These are phyloP conservation scores for Drepana arcuata DNA, from an alignment of 1,140 invertebrate genomes.

Conservation along the genomic window DNA sequence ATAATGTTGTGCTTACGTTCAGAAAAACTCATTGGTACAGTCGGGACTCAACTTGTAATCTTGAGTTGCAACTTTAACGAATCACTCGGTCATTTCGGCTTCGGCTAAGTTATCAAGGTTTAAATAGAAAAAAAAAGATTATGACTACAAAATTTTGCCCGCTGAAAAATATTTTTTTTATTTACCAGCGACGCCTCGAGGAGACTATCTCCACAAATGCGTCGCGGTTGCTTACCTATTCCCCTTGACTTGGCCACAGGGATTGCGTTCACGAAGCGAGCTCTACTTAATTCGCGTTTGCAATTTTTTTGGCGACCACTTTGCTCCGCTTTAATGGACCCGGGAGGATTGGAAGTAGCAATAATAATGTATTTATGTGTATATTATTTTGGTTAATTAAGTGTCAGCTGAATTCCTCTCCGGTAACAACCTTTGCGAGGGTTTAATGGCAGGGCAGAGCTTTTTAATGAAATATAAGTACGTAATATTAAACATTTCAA, in stretches of 20 bases:
- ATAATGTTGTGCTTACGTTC: too few species aligned
- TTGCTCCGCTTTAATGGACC: too few species aligned
- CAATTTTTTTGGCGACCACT: conserved; percentile 1
- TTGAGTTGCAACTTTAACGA: conserved; percentile 18
- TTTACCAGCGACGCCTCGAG: conserved; percentile 14
- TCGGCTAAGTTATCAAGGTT: conserved; percentile 12
- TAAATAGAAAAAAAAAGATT: background rate
- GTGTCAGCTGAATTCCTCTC: too few species aligned
- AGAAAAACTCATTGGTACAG: too few species aligned
- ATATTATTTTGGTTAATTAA: too few species aligned
- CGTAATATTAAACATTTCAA: too few species aligned
- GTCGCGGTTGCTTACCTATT: conserved; percentile 24
- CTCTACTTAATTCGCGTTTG: conserved; percentile 4
- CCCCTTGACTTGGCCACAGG: conserved; percentile 19
- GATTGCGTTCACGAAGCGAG: conserved; percentile 15
- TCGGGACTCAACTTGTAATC: too few species aligned
- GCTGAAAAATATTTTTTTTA: conserved; percentile 9
- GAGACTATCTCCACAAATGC: conserved; percentile 10
- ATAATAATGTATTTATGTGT: too few species aligned
- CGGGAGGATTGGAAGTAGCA: too few species aligned
- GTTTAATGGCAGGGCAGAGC: too few species aligned
- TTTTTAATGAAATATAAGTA: too few species aligned
- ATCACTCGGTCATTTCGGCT: conserved; percentile 26
- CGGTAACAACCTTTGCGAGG: too few species aligned
- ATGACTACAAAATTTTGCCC: conserved; percentile 1